Evolutionary conservation across 2,113 vertebrate genomes (phyloP).

Genomic region (Perognathus longimembris): DNA sequence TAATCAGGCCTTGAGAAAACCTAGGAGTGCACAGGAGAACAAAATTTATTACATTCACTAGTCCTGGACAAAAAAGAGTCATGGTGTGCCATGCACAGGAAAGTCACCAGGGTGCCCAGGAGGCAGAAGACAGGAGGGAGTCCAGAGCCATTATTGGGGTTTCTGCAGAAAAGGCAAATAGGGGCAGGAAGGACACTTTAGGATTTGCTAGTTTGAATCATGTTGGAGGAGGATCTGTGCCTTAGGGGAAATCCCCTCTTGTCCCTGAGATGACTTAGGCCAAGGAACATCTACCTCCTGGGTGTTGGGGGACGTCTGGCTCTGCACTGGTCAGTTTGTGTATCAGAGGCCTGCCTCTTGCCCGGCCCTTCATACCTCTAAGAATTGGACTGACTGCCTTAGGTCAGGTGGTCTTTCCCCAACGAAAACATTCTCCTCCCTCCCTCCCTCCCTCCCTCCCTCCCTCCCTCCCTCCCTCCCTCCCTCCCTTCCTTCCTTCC

Average conservation of each 20-base stretch:
- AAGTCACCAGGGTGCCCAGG: neutral
- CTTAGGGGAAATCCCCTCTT: neutral
- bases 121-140: neutral
- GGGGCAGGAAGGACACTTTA: neutral
- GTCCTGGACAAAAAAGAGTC: neutral
- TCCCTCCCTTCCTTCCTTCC: too few relatives aligned
- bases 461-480: too few relatives aligned
- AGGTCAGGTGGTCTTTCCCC: neutral
- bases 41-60: neutral
- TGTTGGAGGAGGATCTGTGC: neutral
- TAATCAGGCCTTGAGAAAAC: neutral
- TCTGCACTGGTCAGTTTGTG: neutral
- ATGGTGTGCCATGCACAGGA: neutral
- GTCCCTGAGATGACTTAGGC: neutral
- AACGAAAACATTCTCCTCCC: neutral
- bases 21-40: neutral
- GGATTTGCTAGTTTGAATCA: neutral
- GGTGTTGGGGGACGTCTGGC: neutral
- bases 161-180: neutral
- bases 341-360: neutral
- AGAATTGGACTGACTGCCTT: neutral
- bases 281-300: neutral
- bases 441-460: too few relatives aligned
- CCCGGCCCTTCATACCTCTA: neutral
- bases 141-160: neutral